Conservation (phyloP, 2,113 vertebrate species). For the Oncorhynchus mykiss region DNA sequence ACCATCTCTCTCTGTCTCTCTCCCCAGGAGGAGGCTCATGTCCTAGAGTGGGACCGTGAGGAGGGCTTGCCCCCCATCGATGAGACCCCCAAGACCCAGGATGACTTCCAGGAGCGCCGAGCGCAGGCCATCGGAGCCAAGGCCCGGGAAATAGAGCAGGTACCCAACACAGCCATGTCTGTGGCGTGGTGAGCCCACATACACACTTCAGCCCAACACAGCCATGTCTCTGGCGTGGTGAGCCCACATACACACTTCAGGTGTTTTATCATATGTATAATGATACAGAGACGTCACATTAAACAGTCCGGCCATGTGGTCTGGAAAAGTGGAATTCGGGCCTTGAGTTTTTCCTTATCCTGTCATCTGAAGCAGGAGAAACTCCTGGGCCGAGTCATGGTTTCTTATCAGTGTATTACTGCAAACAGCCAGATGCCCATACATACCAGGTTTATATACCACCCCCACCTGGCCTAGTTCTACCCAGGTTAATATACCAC, state of each 20-base stretch:
- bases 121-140: constrained; percentile 87
- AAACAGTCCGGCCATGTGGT: too few species aligned
- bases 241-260: neutral
- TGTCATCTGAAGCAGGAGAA: too few species aligned
- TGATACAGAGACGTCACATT: too few species aligned
- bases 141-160: constrained; percentile 94
- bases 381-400: too few species aligned
- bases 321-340: too few species aligned
- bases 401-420: neutral
- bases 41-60: constrained; percentile 67
- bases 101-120: constrained; percentile 77
- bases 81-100: constrained; percentile 71
- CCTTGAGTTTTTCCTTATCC: too few species aligned
- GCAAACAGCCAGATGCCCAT: neutral
- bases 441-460: neutral
- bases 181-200: constrained; percentile 12
- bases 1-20: too few species aligned
- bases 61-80: constrained; percentile 62
- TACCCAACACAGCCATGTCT: constrained; percentile 41
- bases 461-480: too few species aligned
- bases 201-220: neutral
- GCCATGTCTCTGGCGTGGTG: constrained; percentile 17
- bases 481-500: too few species aligned
- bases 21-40: constrained; percentile 76
- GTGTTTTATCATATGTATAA: neutral